Evolutionary conservation across 2,888 invertebrate species (phyloP).

Genomic region (Agrochola lychnidis): DNA sequence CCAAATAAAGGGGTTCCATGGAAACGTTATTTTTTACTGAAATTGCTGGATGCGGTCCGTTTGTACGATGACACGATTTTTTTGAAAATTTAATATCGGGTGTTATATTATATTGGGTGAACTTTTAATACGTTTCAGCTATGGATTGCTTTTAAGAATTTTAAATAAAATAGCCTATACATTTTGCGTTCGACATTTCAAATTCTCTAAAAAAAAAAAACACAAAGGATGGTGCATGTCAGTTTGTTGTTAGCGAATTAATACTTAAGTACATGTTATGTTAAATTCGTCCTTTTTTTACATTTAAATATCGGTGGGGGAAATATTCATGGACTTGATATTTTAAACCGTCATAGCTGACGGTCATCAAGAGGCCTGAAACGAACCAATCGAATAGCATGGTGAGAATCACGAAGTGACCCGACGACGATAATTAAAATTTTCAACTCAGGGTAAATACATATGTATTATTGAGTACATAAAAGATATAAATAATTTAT

Average conservation of each 20-base stretch:
- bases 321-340: neutral
- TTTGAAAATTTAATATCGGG: neutral
- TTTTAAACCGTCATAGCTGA: neutral
- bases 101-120: neutral
- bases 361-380: neutral
- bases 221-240: neutral
- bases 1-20: constrained; percentile 70
- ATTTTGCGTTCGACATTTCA: neutral
- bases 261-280: too few relatives aligned
- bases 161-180: neutral
- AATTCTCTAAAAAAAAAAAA: neutral
- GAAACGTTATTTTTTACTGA: constrained; percentile 58
- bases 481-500: constrained; percentile 18
- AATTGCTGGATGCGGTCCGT: constrained; percentile 66
- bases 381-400: neutral
- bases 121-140: constrained; percentile 4
- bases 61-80: constrained; percentile 11
- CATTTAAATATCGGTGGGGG: neutral
- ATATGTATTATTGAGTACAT: constrained; percentile 1
- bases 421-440: neutral
- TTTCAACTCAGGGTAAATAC: too few relatives aligned
- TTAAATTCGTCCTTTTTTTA: neutral
- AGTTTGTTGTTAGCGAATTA: neutral
- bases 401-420: neutral
- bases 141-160: constrained; percentile 1